A percentile compares a stretch with the other conserved stretches of the same genome.
These are phyloP conservation scores for Gobio occitaniae DNA, from an alignment of 2,797 vertebrate genomes.

Conservation along the genomic window DNA sequence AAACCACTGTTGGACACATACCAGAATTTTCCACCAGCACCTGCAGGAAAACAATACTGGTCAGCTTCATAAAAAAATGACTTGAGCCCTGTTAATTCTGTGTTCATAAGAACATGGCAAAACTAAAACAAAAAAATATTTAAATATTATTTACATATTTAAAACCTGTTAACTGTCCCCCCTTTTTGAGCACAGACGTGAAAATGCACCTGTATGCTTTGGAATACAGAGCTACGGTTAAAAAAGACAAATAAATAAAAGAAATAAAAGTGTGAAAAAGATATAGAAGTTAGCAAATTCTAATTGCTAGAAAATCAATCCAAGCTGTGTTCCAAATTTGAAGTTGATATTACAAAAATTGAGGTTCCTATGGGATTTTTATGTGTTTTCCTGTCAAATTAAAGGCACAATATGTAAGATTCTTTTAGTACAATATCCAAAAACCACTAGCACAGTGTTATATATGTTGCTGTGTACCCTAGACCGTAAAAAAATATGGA, in stretches of 20 bases:
- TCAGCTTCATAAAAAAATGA: background rate
- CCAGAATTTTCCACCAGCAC: slow-evolving; percentile 89
- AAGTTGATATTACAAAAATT: background rate
- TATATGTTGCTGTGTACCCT: background rate
- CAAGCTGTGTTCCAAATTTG: background rate
- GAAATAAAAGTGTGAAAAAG: background rate
- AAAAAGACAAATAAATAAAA: background rate
- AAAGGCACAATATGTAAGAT: background rate
- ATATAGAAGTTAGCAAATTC: background rate
- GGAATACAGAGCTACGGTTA: background rate
- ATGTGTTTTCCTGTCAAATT: background rate
- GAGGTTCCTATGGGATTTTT: background rate
- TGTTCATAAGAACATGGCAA: background rate
- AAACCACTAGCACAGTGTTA: background rate
- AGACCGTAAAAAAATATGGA: no score
- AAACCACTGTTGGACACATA: slow-evolving; percentile 87
- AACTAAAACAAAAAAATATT: background rate
- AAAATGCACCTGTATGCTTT: background rate
- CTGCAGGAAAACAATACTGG: slow-evolving; percentile 69
- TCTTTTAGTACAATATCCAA: background rate
- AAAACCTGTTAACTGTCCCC: background rate
- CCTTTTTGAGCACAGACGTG: background rate
- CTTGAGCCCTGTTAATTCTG: background rate
- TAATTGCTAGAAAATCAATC: background rate
- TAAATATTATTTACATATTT: background rate